These are phyloP conservation scores for Cygnus buccinator DNA, from an alignment of 2,113 vertebrate genomes.

Conservation along the genomic window DNA sequence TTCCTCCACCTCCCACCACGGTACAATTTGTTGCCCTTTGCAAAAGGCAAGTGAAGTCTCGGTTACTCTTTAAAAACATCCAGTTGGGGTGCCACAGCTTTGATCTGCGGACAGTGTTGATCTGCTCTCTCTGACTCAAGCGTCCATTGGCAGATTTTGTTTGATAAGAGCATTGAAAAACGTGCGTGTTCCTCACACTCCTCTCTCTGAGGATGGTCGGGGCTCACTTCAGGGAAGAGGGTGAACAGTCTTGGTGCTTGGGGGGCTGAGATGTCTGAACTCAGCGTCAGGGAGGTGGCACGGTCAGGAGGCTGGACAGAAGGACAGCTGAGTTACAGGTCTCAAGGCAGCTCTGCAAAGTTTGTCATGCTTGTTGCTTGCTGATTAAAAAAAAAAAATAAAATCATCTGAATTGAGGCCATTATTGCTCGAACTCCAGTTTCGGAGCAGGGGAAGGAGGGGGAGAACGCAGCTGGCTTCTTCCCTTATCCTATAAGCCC, in stretches of 20 bases:
- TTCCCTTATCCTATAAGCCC: background rate
- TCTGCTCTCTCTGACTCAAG: background rate
- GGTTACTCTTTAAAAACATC: background rate
- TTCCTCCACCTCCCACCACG: background rate
- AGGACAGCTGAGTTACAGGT: too few relatives aligned
- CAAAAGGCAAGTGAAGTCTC: background rate
- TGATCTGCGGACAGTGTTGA: background rate
- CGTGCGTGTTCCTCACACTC: background rate
- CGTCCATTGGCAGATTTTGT: background rate
- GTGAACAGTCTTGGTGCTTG: rapidly evolving
- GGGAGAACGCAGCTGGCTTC: background rate
- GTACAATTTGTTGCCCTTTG: background rate
- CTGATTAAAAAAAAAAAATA: background rate
- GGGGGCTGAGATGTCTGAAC: background rate
- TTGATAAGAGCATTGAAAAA: background rate
- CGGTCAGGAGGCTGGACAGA: too few relatives aligned
- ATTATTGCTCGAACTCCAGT: background rate
- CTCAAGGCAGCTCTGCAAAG: background rate
- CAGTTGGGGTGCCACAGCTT: background rate
- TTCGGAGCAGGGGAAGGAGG: background rate
- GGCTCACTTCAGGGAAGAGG: background rate
- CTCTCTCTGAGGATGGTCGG: background rate
- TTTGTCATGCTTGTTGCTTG: background rate
- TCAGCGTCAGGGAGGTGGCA: background rate
- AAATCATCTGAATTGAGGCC: background rate